Evolutionary conservation across 1,140 invertebrate species (phyloP).

Genomic region (Mycetomoellerius zeteki): DNA sequence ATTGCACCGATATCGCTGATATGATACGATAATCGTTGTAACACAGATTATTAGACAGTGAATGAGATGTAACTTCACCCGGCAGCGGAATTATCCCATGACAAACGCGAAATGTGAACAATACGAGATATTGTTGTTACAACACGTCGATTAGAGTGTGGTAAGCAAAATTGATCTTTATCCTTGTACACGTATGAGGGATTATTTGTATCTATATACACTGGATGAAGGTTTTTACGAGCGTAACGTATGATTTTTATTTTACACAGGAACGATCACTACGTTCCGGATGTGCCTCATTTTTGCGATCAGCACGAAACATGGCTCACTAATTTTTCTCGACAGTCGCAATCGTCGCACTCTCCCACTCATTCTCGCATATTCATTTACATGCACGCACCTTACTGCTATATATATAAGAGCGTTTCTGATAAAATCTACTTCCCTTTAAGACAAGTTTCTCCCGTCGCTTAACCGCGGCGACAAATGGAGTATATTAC

Average conservation of each 20-base stretch:
- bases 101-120: conserved; percentile 2
- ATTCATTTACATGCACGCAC: conserved; percentile 47
- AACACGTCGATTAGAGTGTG: not conserved
- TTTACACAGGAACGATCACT: conserved; percentile 82
- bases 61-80: conserved; percentile 8
- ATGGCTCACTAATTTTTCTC: conserved; percentile 71
- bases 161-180: conserved; percentile 67
- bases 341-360: conserved; percentile 57
- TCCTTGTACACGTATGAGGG: conserved; percentile 54
- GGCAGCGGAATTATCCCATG: conserved; percentile 15
- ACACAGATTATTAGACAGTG: conserved; percentile 13
- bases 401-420: conserved; percentile 68
- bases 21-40: not conserved
- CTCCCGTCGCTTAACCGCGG: conserved; percentile 47
- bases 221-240: conserved; percentile 82
- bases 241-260: conserved; percentile 85
- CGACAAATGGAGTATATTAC: conserved; percentile 70
- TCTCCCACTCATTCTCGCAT: conserved; percentile 57
- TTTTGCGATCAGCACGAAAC: conserved; percentile 74
- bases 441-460: conserved; percentile 61
- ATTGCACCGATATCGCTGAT: not conserved
- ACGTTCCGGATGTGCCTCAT: conserved; percentile 72
- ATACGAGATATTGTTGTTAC: conserved; percentile 12
- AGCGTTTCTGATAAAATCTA: conserved; percentile 70
- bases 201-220: conserved; percentile 69